phyloP scores from a whole-genome alignment of 2,888 invertebrate genomes.

The Tetragonula carbonaria region DNA sequence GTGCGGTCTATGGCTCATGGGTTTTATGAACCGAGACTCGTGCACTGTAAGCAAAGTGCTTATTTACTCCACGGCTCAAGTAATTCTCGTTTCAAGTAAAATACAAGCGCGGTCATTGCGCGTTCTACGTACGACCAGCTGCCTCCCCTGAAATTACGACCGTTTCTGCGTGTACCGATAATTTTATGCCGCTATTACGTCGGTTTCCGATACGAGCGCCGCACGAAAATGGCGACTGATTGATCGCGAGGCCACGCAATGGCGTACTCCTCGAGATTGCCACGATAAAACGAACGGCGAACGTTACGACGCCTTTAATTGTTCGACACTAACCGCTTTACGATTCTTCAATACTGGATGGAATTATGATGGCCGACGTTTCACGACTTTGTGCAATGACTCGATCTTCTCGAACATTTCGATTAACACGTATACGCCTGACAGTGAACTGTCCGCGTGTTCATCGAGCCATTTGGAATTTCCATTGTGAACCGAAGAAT shows the following conservation, averaged over 20 bases:
- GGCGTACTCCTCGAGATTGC: not conserved
- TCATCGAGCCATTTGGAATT: too few relatives aligned
- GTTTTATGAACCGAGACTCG: constrained; percentile 63
- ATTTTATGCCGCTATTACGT: constrained; percentile 41
- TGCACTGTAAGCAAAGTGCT: constrained; percentile 67
- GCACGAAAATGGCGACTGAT: not conserved
- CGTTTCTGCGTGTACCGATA: constrained; percentile 47
- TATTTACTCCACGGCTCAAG: constrained; percentile 68
- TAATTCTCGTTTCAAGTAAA: constrained; percentile 65
- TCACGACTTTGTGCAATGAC: not conserved
- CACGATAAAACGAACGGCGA: constrained; percentile 36
- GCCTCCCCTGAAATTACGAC: constrained; percentile 32
- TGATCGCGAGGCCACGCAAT: constrained; percentile 7
- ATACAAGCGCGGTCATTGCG: constrained; percentile 30
- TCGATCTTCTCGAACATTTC: too few relatives aligned
- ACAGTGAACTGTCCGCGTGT: too few relatives aligned
- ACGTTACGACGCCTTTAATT: not conserved
- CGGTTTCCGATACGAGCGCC: constrained; percentile 13
- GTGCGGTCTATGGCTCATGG: constrained; percentile 60
- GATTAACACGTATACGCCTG: too few relatives aligned
- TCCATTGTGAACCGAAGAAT: too few relatives aligned
- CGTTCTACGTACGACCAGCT: constrained; percentile 19
- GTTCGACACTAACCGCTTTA: constrained; percentile 1
- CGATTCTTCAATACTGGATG: not conserved
- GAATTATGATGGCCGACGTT: constrained; percentile 2